Conservation (phyloP, 2,113 vertebrate genomes). For the Phainopepla nitens region DNA sequence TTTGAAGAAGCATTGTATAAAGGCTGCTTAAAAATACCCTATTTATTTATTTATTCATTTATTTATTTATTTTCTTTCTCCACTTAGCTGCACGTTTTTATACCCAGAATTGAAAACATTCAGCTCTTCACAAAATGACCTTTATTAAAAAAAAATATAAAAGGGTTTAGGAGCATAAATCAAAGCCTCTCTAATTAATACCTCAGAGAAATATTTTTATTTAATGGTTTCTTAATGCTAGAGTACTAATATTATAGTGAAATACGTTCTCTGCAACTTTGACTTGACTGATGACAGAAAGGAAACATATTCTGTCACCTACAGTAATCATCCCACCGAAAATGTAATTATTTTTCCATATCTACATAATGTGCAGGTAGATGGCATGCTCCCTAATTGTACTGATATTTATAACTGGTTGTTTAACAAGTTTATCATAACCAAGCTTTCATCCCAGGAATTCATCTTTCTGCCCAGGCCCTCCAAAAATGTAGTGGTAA, state of each 20-base stretch:
- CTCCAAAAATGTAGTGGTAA: neutral
- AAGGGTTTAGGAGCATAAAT: slow-evolving; percentile 40
- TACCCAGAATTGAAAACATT: neutral
- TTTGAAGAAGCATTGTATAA: neutral
- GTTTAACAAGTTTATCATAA: neutral
- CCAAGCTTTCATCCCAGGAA: neutral
- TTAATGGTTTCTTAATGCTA: slow-evolving; percentile 52
- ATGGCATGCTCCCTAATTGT: slow-evolving; percentile 9
- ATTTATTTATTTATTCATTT: neutral
- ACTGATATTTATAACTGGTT: slow-evolving; percentile 15
- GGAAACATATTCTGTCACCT: slow-evolving; percentile 15
- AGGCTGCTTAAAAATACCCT: neutral
- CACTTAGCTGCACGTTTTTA: neutral
- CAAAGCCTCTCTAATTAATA: slow-evolving; percentile 65
- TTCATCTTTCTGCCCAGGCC: neutral
- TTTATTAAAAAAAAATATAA: slow-evolving; percentile 11
- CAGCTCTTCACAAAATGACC: slow-evolving; percentile 49
- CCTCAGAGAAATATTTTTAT: slow-evolving; percentile 36
- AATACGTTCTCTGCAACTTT: slow-evolving; percentile 28
- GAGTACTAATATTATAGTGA: slow-evolving; percentile 47
- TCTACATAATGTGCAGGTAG: slow-evolving; percentile 48
- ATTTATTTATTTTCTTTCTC: neutral
- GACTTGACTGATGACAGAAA: slow-evolving; percentile 41
- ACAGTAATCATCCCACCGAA: neutral
- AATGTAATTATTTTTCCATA: slow-evolving; percentile 41